phyloP scores from a whole-genome alignment of 2,113 vertebrate genomes.

The Ceyx cyanopectus region DNA sequence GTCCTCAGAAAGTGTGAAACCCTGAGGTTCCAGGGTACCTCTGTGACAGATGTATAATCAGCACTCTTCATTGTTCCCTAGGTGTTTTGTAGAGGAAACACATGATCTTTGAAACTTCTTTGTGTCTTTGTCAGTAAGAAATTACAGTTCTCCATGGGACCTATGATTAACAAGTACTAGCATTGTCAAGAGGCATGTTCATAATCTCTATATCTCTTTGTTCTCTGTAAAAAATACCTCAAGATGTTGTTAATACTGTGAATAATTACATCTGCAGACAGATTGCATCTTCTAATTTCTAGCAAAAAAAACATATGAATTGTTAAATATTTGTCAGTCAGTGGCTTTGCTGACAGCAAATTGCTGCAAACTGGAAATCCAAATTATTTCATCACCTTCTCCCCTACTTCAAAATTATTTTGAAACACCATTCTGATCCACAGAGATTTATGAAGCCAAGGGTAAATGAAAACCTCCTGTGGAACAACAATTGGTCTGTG shows the following conservation, averaged over 20 bases:
- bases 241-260: neutral
- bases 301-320: neutral
- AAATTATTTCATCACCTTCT: slow-evolving; percentile 2
- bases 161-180: neutral
- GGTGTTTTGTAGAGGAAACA: neutral
- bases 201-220: neutral
- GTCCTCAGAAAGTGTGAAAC: neutral
- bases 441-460: neutral
- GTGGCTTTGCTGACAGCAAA: neutral
- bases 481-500: neutral
- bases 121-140: neutral
- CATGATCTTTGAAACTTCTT: neutral
- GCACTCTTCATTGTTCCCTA: neutral
- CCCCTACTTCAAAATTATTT: neutral
- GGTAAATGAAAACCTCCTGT: neutral
- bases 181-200: neutral
- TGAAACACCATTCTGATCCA: neutral
- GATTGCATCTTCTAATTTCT: neutral
- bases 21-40: neutral
- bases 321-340: neutral
- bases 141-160: neutral
- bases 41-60: neutral
- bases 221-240: neutral
- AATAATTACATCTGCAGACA: neutral
- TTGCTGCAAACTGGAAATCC: neutral